Conservation (phyloP, 1,140 invertebrate genomes). For the Orchestia grillus region DNA sequence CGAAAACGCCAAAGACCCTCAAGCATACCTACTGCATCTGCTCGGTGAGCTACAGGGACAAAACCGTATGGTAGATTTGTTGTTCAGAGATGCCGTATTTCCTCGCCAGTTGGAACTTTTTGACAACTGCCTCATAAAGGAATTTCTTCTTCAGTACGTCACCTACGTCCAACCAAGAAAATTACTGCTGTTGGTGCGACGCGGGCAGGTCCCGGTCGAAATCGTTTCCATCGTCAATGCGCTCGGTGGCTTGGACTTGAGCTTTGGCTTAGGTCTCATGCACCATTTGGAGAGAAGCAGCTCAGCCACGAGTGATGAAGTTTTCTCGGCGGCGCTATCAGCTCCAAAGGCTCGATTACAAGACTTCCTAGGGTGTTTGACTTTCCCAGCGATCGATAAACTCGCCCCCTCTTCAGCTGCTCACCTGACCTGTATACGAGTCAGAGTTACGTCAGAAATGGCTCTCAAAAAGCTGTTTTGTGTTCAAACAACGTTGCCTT, state of each 20-base stretch:
- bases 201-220: conserved; percentile 44
- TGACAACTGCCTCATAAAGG: conserved; percentile 51
- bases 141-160: conserved; percentile 26
- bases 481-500: conserved; percentile 49
- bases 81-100: conserved; percentile 58
- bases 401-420: conserved; percentile 24
- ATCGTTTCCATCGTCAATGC: conserved; percentile 19
- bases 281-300: conserved; percentile 60
- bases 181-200: conserved; percentile 53
- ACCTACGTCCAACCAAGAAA: conserved; percentile 44
- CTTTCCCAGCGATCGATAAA: conserved; percentile 19
- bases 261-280: conserved; percentile 61
- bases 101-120: conserved; percentile 58
- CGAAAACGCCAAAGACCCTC: conserved; percentile 31
- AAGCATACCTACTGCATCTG: conserved; percentile 1
- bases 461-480: conserved; percentile 23
- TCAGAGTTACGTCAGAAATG: conserved; percentile 56
- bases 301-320: conserved; percentile 49
- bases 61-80: not conserved
- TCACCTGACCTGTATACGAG: conserved; percentile 61
- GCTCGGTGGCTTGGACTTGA: conserved; percentile 15
- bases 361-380: conserved; percentile 63
- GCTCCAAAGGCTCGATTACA: conserved; percentile 50
- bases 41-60: not conserved
- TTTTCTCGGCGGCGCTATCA: conserved; percentile 51